Base-by-base conservation (phyloP, 2,888 invertebrate species). In the Papilio protenor region DNA sequence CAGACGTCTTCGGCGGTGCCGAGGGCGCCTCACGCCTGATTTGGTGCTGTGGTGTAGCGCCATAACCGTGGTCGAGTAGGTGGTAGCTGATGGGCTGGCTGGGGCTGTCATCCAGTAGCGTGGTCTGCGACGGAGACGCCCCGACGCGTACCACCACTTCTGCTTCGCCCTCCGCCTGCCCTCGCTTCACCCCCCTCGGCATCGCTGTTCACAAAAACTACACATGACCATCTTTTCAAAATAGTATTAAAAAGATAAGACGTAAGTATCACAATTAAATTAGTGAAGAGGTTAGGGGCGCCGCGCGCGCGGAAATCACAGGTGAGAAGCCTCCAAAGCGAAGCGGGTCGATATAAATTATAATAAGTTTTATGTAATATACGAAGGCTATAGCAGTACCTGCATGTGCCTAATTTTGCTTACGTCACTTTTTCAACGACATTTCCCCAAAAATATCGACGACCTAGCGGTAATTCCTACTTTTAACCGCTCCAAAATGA, bases 11-110 rank as follows among this genome's bases (percentile, higher is more conserved):
- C 88, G 95, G 94, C 88, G 95, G 95, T 87, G 91, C 93, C 82
- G 94, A 88, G 84, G 91, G 95, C 87, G 92, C 95, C 91, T 95
- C 95, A 81, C 95, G 94, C 86, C 96, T 94, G 83, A 96, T 95
- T 90, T 96, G 96, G 85, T 96, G 96, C 88, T 96, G 96, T 80
- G 97, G 97, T 82, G 97, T 97, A 86, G 97, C 97, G 83, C 98
- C 98, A 94, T 98, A 98, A 84, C 97, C 98, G 89, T 98, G 98
- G 91, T 98, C 98, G 85, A 97, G 95, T 85, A 98, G 95, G 92
- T 98, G 98, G 83, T 97, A 97, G 92, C 96, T 97, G 85, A 95
- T 93, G 84, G 95, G 92, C 88, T 95, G 95, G 86, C 92, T 91
- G 82, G 95, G 95, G 90, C 95, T 95, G 86, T 94, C 94, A 77